Percentiles rank a stretch among this genome's conserved stretches.
Evolutionary conservation across 2,113 vertebrate genomes (phyloP).

Genomic region (Ochotona curzoniae): DNA sequence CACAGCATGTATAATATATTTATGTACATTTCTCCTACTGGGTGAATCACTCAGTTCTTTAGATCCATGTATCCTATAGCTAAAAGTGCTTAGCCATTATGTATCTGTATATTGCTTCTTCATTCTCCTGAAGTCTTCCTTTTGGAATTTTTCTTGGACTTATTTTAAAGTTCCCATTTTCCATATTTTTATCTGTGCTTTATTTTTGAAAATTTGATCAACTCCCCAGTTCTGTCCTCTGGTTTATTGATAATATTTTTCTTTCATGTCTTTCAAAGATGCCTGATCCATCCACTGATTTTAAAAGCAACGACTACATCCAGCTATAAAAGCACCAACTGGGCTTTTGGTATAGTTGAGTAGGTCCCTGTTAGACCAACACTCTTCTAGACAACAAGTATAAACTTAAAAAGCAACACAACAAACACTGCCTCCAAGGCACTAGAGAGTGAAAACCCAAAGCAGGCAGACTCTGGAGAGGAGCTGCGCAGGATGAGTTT

Average conservation of each 20-base stretch:
- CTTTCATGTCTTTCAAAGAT: background rate
- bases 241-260: background rate
- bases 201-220: background rate
- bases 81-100: background rate
- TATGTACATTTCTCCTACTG: background rate
- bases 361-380: background rate
- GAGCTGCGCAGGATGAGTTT: background rate
- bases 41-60: background rate
- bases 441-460: background rate
- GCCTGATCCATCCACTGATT: background rate
- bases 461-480: background rate
- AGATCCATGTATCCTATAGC: background rate
- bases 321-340: constrained; percentile 20
- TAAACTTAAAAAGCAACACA: background rate
- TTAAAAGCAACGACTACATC: constrained; percentile 23
- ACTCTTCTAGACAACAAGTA: background rate
- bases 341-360: background rate
- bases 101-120: background rate
- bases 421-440: background rate
- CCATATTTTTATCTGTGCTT: background rate
- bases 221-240: constrained; percentile 14
- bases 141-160: background rate
- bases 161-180: background rate
- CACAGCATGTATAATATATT: background rate
- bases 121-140: background rate